A percentile compares a stretch with the other conserved stretches of the same genome.
Evolutionary conservation across 1,140 invertebrate species (phyloP).

Genomic region (Rhopalosiphum maidis): DNA sequence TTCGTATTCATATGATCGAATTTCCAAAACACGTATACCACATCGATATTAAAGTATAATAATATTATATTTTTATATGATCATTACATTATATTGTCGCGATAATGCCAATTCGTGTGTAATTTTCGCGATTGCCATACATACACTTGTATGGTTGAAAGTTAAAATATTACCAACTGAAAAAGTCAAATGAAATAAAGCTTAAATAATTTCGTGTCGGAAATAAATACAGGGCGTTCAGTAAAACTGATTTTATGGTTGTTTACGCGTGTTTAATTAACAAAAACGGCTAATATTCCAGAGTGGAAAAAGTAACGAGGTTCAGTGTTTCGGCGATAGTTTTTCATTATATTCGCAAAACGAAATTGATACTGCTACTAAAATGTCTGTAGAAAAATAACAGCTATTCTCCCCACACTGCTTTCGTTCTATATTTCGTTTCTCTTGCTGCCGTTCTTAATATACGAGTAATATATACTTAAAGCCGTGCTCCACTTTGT

Average conservation of each 20-base stretch:
- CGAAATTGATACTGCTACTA: not conserved
- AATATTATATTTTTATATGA: too few species aligned
- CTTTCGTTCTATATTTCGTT: not conserved
- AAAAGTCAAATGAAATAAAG: not conserved
- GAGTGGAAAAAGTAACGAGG: not conserved
- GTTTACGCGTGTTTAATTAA: not conserved
- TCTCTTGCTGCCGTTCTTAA: not conserved
- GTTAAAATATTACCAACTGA: not conserved
- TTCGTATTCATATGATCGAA: too few species aligned
- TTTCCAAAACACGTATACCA: too few species aligned
- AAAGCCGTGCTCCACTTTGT: not conserved
- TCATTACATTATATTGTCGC: not conserved
- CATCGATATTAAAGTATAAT: too few species aligned
- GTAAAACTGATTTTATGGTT: not conserved
- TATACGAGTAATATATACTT: not conserved
- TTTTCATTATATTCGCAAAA: not conserved
- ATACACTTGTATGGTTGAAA: not conserved
- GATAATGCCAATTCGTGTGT: not conserved
- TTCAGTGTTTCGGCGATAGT: not conserved
- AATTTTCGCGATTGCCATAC: not conserved
- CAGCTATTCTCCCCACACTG: not conserved
- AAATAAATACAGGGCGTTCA: not conserved
- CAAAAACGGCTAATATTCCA: not conserved
- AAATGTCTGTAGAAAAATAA: constrained; percentile 1
- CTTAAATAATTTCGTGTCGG: not conserved